Evolutionary conservation across 2,888 invertebrate species (phyloP).

Genomic region (Latrodectus hesperus): DNA sequence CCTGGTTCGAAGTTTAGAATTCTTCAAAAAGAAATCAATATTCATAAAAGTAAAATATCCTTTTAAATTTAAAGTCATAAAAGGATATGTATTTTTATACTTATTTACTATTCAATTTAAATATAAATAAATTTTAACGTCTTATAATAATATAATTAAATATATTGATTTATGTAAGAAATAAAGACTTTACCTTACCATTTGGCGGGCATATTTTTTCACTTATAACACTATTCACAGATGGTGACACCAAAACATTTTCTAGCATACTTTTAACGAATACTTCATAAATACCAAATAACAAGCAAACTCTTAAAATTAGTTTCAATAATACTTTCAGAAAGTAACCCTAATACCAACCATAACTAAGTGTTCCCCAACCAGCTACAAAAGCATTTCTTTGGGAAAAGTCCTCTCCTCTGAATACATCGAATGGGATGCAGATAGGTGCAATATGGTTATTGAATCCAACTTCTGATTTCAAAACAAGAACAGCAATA

Average conservation of each 20-base stretch:
- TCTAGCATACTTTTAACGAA: too few relatives aligned
- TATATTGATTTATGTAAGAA: not conserved
- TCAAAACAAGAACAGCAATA: constrained; percentile 54
- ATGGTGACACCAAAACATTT: too few relatives aligned
- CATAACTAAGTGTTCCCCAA: constrained; percentile 66
- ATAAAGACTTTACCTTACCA: not conserved
- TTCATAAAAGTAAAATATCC: too few relatives aligned
- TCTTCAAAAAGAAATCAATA: too few relatives aligned
- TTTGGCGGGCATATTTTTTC: too few relatives aligned
- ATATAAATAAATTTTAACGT: not conserved
- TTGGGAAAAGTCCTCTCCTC: constrained; percentile 37
- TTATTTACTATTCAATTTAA: not conserved
- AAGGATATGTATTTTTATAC: not conserved
- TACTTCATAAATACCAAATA: too few relatives aligned
- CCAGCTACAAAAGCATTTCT: constrained; percentile 68
- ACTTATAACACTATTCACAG: too few relatives aligned
- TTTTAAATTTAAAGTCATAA: too few relatives aligned
- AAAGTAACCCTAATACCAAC: constrained; percentile 24
- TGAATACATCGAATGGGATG: constrained; percentile 57
- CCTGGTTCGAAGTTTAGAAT: too few relatives aligned
- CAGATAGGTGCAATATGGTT: constrained; percentile 57
- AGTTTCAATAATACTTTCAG: too few relatives aligned
- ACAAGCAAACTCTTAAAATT: too few relatives aligned
- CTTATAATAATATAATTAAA: not conserved
- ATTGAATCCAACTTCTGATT: constrained; percentile 25